phyloP scores from a whole-genome alignment of 2,113 vertebrate genomes.

The Sturnus vulgaris region DNA sequence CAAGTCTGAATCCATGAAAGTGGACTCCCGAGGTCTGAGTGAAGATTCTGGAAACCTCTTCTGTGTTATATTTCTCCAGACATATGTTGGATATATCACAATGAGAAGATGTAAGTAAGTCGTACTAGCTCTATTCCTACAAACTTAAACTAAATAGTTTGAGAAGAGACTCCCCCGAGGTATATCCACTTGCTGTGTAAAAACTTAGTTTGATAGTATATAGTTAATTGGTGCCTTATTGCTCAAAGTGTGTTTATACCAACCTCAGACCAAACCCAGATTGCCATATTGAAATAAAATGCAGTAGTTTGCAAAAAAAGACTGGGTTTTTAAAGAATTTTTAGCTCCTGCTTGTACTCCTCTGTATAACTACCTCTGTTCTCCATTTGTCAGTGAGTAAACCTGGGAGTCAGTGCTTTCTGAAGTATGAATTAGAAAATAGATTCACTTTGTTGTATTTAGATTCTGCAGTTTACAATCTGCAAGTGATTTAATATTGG shows the following conservation, averaged over 20 bases:
- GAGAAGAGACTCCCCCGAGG: neutral
- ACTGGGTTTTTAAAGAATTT: fast-evolving
- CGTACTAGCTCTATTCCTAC: neutral
- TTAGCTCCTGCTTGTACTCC: neutral
- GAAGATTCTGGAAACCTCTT: neutral
- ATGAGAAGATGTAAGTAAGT: neutral
- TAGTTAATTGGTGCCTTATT: neutral
- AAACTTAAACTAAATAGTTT: neutral
- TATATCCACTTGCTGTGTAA: neutral
- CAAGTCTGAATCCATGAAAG: neutral
- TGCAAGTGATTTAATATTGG: neutral
- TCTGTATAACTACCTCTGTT: neutral
- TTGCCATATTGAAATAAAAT: neutral
- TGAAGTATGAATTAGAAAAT: neutral
- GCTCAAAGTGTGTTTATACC: neutral
- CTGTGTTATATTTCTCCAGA: neutral
- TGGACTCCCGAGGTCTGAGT: neutral
- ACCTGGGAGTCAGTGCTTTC: neutral
- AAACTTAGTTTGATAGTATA: neutral
- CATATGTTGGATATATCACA: neutral
- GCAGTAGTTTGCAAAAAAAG: neutral
- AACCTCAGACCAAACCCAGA: neutral
- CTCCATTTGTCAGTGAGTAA: neutral
- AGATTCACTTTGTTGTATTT: neutral
- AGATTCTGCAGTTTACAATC: neutral